Evolutionary conservation across 2,113 vertebrate species (phyloP).

Genomic region (Paramisgurnus dabryanus): DNA sequence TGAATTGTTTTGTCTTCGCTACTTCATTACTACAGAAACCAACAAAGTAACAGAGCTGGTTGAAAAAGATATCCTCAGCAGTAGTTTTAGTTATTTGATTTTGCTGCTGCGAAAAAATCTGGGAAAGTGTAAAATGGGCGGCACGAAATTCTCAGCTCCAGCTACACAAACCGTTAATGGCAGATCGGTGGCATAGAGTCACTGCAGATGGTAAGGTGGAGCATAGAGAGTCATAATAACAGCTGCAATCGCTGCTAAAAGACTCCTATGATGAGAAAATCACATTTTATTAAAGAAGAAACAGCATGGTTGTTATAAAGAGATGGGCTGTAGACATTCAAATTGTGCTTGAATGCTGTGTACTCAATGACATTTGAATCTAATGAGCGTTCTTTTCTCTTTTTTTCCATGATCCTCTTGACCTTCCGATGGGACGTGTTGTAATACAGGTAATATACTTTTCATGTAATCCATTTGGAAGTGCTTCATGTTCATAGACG

Average conservation of each 20-base stretch:
- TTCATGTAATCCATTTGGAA: neutral
- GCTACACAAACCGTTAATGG: neutral
- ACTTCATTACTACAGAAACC: neutral
- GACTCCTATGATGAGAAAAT: neutral
- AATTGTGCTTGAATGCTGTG: conserved; percentile 11
- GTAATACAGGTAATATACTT: conserved; percentile 43
- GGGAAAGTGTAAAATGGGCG: neutral
- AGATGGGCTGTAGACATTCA: neutral
- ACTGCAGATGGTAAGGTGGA: neutral
- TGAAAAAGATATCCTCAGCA: neutral
- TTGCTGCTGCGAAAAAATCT: neutral
- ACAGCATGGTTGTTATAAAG: neutral
- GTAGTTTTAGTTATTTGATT: neutral
- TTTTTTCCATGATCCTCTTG: conserved; percentile 23
- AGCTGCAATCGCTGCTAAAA: neutral
- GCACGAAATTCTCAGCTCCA: neutral
- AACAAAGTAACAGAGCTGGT: neutral
- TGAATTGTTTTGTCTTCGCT: neutral
- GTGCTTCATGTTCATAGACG: conserved; percentile 24
- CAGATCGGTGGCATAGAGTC: neutral
- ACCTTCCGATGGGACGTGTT: conserved; percentile 13
- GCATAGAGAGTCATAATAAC: neutral
- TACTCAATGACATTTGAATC: neutral
- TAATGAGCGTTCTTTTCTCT: conserved; percentile 22
- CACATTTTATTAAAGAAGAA: neutral